These are phyloP conservation scores for Trichonephila inaurata DNA, from an alignment of 1,140 invertebrate genomes.

Conservation along the genomic window DNA sequence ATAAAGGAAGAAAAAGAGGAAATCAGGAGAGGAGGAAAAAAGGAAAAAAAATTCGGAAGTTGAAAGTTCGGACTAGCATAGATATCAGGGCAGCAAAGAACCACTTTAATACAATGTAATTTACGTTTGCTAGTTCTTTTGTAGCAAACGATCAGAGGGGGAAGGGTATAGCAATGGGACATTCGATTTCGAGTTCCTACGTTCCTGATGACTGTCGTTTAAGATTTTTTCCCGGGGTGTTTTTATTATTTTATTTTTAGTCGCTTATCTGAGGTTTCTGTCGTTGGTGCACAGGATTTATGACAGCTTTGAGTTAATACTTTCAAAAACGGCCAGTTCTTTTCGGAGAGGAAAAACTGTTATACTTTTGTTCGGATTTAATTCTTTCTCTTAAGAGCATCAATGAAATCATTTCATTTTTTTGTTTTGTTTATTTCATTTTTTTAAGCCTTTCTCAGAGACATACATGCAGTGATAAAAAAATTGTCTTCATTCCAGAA, in stretches of 20 bases:
- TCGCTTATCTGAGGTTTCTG: slow-evolving; percentile 76
- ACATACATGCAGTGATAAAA: background rate
- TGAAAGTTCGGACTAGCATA: slow-evolving; percentile 51
- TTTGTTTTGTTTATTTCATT: background rate
- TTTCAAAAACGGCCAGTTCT: slow-evolving; percentile 65
- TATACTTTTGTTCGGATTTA: slow-evolving; percentile 64
- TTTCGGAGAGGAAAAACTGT: slow-evolving; percentile 51
- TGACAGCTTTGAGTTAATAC: slow-evolving; percentile 76
- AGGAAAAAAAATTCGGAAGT: slow-evolving; percentile 43
- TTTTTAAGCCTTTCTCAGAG: background rate
- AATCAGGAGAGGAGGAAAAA: slow-evolving; percentile 44
- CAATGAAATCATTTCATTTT: slow-evolving; percentile 54
- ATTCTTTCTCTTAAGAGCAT: slow-evolving; percentile 58
- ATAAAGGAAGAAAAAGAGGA: slow-evolving; percentile 34
- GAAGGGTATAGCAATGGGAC: slow-evolving; percentile 65
- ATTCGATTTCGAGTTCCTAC: slow-evolving; percentile 70
- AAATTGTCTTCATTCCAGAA: slow-evolving; percentile 4
- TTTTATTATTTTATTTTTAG: slow-evolving; percentile 68
- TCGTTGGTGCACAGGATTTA: slow-evolving; percentile 71
- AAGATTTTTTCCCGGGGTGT: slow-evolving; percentile 55
- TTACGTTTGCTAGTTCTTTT: slow-evolving; percentile 73
- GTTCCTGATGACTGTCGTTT: slow-evolving; percentile 74
- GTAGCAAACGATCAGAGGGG: slow-evolving; percentile 63
- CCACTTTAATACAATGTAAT: slow-evolving; percentile 76
- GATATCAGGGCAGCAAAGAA: slow-evolving; percentile 69